Evolutionary conservation across 2,113 vertebrate genomes (phyloP).

Genomic region (Sarotherodon lohbergeri): DNA sequence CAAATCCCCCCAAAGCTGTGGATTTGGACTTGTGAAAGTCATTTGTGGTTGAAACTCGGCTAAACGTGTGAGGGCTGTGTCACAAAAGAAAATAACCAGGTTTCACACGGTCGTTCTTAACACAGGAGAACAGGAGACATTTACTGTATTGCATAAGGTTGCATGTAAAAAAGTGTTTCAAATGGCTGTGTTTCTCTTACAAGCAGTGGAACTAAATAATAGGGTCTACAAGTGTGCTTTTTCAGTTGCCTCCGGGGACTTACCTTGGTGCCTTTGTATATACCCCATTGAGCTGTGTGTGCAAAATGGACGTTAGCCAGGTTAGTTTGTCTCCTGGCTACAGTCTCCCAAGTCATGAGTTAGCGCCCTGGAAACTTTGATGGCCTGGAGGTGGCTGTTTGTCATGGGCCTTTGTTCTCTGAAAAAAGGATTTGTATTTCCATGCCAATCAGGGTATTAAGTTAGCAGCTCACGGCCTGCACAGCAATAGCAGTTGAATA

Average conservation of each 20-base stretch:
- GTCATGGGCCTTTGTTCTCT: conserved; percentile 10
- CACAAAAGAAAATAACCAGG: background rate
- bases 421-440: conserved; percentile 15
- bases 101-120: background rate
- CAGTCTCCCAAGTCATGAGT: conserved; percentile 7
- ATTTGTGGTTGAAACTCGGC: background rate
- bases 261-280: background rate
- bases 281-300: background rate
- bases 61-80: background rate
- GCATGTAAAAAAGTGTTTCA: background rate
- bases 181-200: background rate
- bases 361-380: background rate
- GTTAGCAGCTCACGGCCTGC: background rate
- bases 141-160: background rate
- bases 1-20: background rate
- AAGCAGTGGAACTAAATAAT: background rate
- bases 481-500: background rate
- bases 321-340: conserved; percentile 17
- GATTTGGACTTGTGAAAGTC: background rate
- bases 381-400: conserved; percentile 9
- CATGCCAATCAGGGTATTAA: conserved; percentile 5
- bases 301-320: background rate
- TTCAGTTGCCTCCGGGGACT: background rate
- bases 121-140: background rate
- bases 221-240: background rate